Conservation (phyloP, 2,888 invertebrate genomes). For the Noctua comes region DNA sequence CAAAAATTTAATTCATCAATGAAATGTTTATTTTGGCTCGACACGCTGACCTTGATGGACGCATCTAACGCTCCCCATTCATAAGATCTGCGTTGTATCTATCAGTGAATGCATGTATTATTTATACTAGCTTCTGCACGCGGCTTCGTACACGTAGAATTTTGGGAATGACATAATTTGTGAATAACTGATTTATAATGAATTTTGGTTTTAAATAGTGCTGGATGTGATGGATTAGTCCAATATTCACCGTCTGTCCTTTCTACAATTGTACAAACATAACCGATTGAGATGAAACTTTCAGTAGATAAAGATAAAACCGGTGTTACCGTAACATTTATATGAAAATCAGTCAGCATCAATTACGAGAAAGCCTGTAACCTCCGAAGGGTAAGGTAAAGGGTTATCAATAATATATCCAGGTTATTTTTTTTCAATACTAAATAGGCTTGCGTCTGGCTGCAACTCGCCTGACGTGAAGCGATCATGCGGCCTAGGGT, state of each 20-base stretch:
- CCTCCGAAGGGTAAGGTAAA: neutral
- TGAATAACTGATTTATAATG: neutral
- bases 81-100: constrained; percentile 57
- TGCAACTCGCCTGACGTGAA: neutral
- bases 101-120: constrained; percentile 57
- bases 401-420: neutral
- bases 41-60: constrained; percentile 58
- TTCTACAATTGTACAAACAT: neutral
- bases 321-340: neutral
- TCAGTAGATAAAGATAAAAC: neutral
- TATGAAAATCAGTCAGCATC: neutral
- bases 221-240: neutral
- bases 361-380: neutral
- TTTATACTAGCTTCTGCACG: constrained; percentile 23
- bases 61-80: constrained; percentile 57
- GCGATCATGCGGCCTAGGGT: neutral
- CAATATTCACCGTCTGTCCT: neutral
- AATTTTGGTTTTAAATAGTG: neutral
- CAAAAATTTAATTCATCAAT: constrained; percentile 58
- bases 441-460: neutral
- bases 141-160: constrained; percentile 14
- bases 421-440: neutral
- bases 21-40: constrained; percentile 64
- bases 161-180: constrained; percentile 14
- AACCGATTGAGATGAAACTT: neutral